phyloP scores from a whole-genome alignment of 2,797 vertebrate species.

The Peromyscus melanophrys region DNA sequence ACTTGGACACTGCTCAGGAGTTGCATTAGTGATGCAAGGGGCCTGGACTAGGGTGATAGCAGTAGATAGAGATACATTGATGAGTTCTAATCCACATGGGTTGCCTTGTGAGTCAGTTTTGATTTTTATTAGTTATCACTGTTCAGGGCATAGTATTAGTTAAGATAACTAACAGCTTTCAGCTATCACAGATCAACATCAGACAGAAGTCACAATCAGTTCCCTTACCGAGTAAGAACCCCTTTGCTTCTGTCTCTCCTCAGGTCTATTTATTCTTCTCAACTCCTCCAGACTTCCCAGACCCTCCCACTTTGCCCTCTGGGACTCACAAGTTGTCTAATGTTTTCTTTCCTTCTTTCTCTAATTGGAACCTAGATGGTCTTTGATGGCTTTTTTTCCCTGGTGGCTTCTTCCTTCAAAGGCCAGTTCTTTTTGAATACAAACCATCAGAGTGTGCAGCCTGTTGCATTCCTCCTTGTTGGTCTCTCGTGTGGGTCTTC shows the following conservation, averaged over 20 bases:
- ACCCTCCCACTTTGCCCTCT: slow-evolving; percentile 69
- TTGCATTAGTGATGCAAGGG: not conserved
- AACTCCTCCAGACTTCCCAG: slow-evolving; percentile 35
- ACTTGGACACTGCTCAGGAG: not conserved
- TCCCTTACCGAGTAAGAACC: not conserved
- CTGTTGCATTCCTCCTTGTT: slow-evolving; percentile 60
- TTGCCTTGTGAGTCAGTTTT: slow-evolving; percentile 45
- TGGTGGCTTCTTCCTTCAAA: slow-evolving; percentile 77
- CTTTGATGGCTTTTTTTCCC: slow-evolving; percentile 78
- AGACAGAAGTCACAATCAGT: not conserved
- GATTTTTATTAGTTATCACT: slow-evolving; percentile 34
- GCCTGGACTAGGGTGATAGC: not conserved
- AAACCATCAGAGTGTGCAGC: slow-evolving; percentile 7
- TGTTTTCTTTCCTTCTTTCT: slow-evolving; percentile 71
- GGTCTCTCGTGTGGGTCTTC: slow-evolving; percentile 35
- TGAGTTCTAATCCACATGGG: not conserved
- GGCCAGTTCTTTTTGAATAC: slow-evolving; percentile 61
- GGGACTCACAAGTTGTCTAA: slow-evolving; percentile 61
- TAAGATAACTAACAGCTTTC: slow-evolving; percentile 13
- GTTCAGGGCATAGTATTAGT: not conserved
- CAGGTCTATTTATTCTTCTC: slow-evolving; percentile 8
- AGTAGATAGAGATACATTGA: not conserved
- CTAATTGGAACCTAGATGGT: slow-evolving; percentile 61
- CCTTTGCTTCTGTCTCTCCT: not conserved
- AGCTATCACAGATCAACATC: not conserved